A percentile compares a stretch with the other conserved stretches of the same genome.
phyloP scores from a whole-genome alignment of 2,113 vertebrate species.

The Aleadryas rufinucha region DNA sequence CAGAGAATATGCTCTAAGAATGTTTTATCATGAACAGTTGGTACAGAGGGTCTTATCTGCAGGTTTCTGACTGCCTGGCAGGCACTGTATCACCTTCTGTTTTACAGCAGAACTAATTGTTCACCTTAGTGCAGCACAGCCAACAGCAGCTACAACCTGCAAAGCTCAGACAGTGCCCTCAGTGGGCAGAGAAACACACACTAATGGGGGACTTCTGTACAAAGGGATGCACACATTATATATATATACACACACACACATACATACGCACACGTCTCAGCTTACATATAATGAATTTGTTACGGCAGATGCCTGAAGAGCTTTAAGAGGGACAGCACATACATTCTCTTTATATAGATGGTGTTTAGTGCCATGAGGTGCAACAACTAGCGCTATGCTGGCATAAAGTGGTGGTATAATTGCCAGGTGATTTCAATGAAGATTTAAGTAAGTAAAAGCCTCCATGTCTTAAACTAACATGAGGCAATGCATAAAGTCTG shows the following conservation, averaged over 20 bases:
- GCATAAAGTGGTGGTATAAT: background rate
- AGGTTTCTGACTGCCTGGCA: background rate
- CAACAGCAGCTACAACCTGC: background rate
- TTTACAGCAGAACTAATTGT: background rate
- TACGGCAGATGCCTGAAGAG: background rate
- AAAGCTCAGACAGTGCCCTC: background rate
- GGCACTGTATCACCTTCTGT: background rate
- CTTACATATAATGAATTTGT: background rate
- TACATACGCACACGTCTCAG: background rate
- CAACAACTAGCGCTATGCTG: background rate
- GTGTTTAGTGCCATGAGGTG: background rate
- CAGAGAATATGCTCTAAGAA: background rate
- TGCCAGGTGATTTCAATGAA: background rate
- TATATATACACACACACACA: too few relatives aligned
- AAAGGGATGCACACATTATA: background rate
- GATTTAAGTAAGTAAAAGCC: constrained; percentile 14
- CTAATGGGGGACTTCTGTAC: background rate
- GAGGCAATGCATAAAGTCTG: background rate
- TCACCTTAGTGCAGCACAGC: background rate
- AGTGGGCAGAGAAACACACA: background rate
- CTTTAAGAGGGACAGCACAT: background rate
- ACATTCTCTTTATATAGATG: background rate
- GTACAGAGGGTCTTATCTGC: background rate
- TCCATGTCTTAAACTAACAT: background rate
- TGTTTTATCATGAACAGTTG: background rate